Conservation (phyloP, 2,888 invertebrate species). For the Eupeodes latifasciatus region DNA sequence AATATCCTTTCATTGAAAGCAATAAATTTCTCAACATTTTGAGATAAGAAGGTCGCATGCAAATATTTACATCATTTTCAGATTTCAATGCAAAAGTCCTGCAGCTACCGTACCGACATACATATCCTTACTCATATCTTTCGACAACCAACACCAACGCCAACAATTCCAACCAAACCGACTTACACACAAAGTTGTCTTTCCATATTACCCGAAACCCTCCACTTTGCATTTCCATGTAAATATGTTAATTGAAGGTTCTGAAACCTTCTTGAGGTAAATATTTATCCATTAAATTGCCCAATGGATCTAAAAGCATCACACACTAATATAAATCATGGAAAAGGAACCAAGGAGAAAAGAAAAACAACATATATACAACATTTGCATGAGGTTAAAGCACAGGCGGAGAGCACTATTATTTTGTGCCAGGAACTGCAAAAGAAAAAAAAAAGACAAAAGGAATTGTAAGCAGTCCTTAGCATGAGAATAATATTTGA, state of each 20-base stretch:
- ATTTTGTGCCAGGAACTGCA: background rate
- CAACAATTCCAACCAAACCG: background rate
- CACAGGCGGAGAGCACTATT: background rate
- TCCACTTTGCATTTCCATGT: conserved; percentile 13
- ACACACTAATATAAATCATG: conserved; percentile 14
- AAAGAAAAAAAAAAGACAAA: conserved; percentile 9
- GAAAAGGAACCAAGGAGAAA: background rate
- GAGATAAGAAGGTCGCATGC: conserved; percentile 49
- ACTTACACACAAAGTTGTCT: background rate
- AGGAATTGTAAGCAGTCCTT: conserved; percentile 9
- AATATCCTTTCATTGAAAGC: conserved; percentile 33
- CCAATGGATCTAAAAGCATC: conserved; percentile 40
- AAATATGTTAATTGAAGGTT: conserved; percentile 66
- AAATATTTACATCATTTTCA: conserved; percentile 59
- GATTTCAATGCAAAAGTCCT: conserved; percentile 43
- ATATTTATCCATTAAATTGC: conserved; percentile 61
- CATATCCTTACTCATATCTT: background rate
- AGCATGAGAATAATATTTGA: background rate
- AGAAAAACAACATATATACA: background rate
- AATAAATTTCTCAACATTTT: conserved; percentile 52
- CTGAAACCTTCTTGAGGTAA: conserved; percentile 38
- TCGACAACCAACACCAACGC: no score
- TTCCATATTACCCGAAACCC: background rate
- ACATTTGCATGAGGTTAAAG: background rate
- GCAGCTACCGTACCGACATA: background rate